Base-by-base conservation (phyloP, 2,888 invertebrate species). In the Spicauda simplicius region DNA sequence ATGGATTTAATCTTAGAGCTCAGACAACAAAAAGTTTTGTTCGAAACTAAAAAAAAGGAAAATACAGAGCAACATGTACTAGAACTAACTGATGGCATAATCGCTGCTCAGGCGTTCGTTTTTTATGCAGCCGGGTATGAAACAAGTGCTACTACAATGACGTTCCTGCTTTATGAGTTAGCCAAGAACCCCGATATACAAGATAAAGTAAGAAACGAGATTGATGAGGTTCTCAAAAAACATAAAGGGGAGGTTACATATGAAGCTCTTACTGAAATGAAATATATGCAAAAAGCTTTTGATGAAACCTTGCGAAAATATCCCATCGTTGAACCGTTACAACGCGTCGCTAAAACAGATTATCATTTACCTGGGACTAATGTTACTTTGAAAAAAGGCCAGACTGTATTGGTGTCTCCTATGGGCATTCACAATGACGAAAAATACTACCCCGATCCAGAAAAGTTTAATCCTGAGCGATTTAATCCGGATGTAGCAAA, bases 51-150 rank as follows among this genome's bases (percentile, higher is more conserved):
- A 1, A 76, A 72, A 25, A 73, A 70, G 69, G 68, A 71, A 4
- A 65, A 68, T 0, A 70, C 73, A 10, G 71, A 74, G 0, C 57
- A 71, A 11, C 6, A 76, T 2, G 80, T 80, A 12, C 60, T 83
- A 20, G 80, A 83, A 69, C 70, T 88, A 12, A 82, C 82, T 4
- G 81, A 87, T 0, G 77, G 75, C 18, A 55, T 87, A 0, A 84
- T 90, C 19, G 80, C 82, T 1, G 86, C 90, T 0, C 90, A 93
- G 72, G 85, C 86, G 1, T 87, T 90, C 71, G 77, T 90, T 16
- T 91, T 93, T 72, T 91, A 88, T 68, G 77, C 80, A 1, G 93
- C 85, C 10, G 93, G 93, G 0, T 93, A 87, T 71, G 93, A 92
- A 71, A 91, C 92, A 0, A 87, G 85, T 52, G 86, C 93, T 0